phyloP scores from a whole-genome alignment of 2,113 vertebrate species.

The Otolemur garnettii region DNA sequence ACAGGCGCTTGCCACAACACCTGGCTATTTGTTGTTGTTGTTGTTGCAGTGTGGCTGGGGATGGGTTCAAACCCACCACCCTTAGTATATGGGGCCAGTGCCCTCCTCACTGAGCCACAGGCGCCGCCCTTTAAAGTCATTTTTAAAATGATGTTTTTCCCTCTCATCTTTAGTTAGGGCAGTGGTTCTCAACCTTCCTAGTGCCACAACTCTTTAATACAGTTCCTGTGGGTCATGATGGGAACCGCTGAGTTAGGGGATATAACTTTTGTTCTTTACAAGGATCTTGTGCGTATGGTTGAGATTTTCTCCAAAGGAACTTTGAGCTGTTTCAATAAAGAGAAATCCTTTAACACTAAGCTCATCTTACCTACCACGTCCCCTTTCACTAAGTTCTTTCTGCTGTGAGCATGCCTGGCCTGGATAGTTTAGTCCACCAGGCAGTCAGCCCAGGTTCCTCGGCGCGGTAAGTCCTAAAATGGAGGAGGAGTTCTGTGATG shows the following conservation, averaged over 20 bases:
- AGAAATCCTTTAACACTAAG: constrained; percentile 57
- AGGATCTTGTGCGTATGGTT: constrained; percentile 36
- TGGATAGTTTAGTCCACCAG: not conserved
- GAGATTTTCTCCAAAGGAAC: constrained; percentile 65
- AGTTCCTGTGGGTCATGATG: no score
- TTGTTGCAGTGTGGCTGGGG: no score
- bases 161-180: not conserved
- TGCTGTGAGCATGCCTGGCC: not conserved
- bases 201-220: no score
- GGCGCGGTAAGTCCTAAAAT: not conserved
- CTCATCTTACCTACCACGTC: not conserved
- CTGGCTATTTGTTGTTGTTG: no score
- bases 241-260: not conserved
- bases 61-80: no score
- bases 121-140: not conserved
- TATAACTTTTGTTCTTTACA: constrained; percentile 17
- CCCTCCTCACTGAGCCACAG: no score
- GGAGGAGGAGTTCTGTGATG: not conserved
- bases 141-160: not conserved
- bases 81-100: no score
- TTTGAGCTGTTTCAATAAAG: constrained; percentile 49
- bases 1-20: no score
- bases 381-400: constrained; percentile 17
- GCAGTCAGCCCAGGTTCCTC: not conserved
- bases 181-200: no score